Conservation (phyloP, 1,140 invertebrate species). For the Danaus melanippus region DNA sequence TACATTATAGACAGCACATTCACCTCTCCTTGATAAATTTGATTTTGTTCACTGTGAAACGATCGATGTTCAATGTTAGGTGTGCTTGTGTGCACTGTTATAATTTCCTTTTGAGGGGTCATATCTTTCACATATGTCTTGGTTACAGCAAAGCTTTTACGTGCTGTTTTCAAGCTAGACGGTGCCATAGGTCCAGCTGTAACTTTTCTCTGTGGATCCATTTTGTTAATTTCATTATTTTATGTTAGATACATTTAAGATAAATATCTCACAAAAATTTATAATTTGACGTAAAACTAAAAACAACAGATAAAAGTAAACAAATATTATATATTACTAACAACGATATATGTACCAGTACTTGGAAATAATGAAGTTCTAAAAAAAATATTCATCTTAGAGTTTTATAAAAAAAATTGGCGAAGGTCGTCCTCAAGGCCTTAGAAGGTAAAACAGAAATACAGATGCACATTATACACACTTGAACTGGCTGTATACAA, state of each 20-base stretch:
- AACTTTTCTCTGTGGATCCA: constrained; percentile 47
- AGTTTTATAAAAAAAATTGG: too few species aligned
- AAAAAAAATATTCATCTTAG: too few species aligned
- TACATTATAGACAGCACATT: constrained; percentile 60
- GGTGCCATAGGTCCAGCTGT: constrained; percentile 44
- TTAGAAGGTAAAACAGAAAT: too few species aligned
- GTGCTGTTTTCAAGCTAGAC: constrained; percentile 35
- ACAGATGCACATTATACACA: too few species aligned
- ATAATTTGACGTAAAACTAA: too few species aligned
- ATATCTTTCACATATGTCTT: constrained; percentile 35
- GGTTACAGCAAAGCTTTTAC: constrained; percentile 42
- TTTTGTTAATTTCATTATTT: constrained; percentile 13
- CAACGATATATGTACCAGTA: too few species aligned
- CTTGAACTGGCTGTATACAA: too few species aligned
- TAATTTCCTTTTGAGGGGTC: constrained; percentile 41
- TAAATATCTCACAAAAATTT: too few species aligned
- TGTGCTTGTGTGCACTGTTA: constrained; percentile 51
- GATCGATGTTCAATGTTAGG: constrained; percentile 40
- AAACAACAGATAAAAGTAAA: too few species aligned
- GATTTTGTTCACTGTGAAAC: constrained; percentile 43
- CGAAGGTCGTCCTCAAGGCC: too few species aligned
- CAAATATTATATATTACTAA: too few species aligned
- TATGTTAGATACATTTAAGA: neutral
- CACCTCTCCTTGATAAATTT: constrained; percentile 52
- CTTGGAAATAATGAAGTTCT: too few species aligned